A percentile compares a stretch with the other conserved stretches of the same genome.
These are phyloP conservation scores for Pangasianodon hypophthalmus DNA, from an alignment of 2,113 vertebrate genomes.

Conservation along the genomic window DNA sequence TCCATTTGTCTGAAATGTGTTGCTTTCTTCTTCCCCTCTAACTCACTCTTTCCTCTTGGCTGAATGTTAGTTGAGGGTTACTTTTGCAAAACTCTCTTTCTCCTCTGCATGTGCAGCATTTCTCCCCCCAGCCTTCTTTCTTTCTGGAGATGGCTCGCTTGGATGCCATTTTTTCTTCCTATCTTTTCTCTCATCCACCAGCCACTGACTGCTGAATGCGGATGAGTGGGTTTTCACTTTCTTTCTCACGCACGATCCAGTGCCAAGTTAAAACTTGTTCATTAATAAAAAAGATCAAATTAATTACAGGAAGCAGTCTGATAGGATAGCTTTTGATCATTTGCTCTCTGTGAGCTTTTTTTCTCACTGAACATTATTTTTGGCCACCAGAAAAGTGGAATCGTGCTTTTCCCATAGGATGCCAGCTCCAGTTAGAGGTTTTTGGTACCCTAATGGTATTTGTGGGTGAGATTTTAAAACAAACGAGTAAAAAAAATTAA, in stretches of 20 bases:
- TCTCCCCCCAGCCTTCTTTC: neutral
- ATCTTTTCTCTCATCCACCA: conserved; percentile 12
- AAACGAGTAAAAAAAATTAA: too few species aligned
- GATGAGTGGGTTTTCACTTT: neutral
- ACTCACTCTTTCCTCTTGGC: neutral
- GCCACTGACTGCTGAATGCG: neutral
- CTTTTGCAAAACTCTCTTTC: conserved; percentile 6
- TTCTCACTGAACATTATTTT: neutral
- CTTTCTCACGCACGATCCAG: neutral
- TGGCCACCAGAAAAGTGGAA: neutral
- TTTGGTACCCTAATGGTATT: neutral
- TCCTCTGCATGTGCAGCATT: neutral
- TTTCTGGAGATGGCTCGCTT: neutral
- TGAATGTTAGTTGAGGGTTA: neutral
- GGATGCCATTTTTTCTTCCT: neutral
- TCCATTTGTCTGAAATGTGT: neutral
- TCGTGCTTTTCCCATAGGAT: neutral
- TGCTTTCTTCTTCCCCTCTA: conserved; percentile 6
- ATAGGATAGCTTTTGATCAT: neutral
- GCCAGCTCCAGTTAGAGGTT: neutral
- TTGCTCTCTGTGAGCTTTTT: neutral
- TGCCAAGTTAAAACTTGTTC: neutral
- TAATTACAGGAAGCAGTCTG: neutral
- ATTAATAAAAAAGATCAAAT: conserved; percentile 5
- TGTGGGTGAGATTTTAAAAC: neutral